Conservation (phyloP, 2,113 vertebrate genomes). For the Riparia riparia region DNA sequence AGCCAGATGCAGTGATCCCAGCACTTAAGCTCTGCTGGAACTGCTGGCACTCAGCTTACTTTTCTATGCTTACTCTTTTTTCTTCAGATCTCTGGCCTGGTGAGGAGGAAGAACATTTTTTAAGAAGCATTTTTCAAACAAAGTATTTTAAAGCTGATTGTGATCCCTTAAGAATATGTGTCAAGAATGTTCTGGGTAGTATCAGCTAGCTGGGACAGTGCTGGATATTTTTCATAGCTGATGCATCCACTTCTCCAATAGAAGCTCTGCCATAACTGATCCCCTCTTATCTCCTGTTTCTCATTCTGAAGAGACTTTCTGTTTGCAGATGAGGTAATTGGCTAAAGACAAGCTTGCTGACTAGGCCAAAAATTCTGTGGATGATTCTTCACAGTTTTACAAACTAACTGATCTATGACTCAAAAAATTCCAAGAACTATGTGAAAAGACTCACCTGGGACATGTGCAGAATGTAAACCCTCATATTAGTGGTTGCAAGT, state of each 20-base stretch:
- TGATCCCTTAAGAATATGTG: neutral
- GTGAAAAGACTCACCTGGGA: neutral
- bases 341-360: constrained; percentile 2
- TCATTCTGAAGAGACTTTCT: neutral
- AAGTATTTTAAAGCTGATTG: neutral
- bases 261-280: constrained; percentile 1
- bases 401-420: neutral
- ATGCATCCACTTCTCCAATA: neutral
- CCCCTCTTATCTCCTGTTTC: constrained; percentile 6
- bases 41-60: neutral
- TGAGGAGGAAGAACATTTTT: neutral
- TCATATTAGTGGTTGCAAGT: neutral
- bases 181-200: neutral
- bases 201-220: neutral
- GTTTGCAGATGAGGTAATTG: constrained; percentile 20
- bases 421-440: neutral
- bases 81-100: neutral
- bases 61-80: neutral
- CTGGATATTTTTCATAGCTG: neutral
- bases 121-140: neutral
- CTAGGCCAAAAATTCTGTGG: neutral
- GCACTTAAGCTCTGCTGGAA: neutral
- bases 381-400: neutral
- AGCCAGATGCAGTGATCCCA: neutral
- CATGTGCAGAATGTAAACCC: neutral